Conservation (phyloP, 2,888 invertebrate species). For the Adelphocoris suturalis region DNA sequence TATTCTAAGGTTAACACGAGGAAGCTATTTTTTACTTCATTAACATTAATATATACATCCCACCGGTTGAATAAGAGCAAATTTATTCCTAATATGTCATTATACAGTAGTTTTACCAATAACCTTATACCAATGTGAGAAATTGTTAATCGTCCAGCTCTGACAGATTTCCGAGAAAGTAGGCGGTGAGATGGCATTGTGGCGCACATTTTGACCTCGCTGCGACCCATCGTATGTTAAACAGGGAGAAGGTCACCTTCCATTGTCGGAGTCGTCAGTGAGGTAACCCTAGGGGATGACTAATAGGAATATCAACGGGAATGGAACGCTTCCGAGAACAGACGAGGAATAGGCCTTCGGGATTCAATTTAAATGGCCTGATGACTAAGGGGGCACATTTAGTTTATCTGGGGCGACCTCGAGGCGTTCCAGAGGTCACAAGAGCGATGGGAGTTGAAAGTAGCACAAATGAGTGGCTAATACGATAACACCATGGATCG, state of each 20-base stretch:
- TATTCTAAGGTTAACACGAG: too few relatives aligned
- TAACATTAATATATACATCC: too few relatives aligned
- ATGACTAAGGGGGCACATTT: not conserved
- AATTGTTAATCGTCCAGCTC: not conserved
- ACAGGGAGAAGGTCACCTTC: slow-evolving; percentile 56
- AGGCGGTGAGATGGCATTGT: not conserved
- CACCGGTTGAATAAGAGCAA: too few relatives aligned
- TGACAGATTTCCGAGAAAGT: not conserved
- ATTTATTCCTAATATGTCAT: too few relatives aligned
- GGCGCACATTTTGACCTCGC: slow-evolving; percentile 3
- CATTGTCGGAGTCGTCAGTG: not conserved
- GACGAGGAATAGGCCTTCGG: not conserved
- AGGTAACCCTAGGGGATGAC: not conserved
- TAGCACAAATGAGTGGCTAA: too few relatives aligned
- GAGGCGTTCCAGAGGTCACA: not conserved
- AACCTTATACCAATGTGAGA: too few relatives aligned
- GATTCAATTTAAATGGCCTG: not conserved
- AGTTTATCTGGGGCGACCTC: not conserved
- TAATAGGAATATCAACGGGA: not conserved
- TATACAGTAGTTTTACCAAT: not conserved
- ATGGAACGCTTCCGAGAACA: not conserved
- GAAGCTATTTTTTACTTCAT: too few relatives aligned
- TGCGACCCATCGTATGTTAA: slow-evolving; percentile 35
- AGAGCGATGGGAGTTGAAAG: too few relatives aligned
- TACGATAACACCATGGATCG: too few relatives aligned